A percentile compares a stretch with the other conserved stretches of the same genome.
Conservation (phyloP, 2,113 vertebrate genomes). For the Potamarius usumacintae region DNA sequence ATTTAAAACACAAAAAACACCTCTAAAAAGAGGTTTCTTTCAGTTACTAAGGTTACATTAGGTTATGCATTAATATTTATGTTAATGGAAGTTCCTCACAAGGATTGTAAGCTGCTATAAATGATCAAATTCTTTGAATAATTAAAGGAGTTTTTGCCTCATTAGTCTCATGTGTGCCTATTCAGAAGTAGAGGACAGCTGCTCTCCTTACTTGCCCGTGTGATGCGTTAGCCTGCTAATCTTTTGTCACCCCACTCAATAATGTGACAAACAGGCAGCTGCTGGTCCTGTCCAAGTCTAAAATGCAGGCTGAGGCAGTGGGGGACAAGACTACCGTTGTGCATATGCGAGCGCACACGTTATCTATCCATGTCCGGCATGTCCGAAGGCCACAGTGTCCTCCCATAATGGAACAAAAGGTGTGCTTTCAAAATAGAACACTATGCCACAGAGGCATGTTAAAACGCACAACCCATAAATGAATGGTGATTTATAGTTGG, state of each 20-base stretch:
- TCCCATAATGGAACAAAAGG: slow-evolving; percentile 54
- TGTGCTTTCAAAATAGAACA: slow-evolving; percentile 66
- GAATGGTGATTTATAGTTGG: slow-evolving; percentile 51
- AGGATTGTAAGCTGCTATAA: neutral
- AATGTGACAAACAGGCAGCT: slow-evolving; percentile 69
- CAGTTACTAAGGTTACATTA: neutral
- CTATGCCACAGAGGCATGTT: slow-evolving; percentile 61
- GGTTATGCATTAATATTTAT: neutral
- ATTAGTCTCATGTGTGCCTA: neutral
- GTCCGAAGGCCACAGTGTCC: slow-evolving; percentile 61
- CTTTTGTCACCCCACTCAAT: slow-evolving; percentile 59
- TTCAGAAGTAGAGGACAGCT: slow-evolving; percentile 20
- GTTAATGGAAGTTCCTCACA: neutral
- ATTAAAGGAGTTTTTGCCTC: slow-evolving; percentile 5
- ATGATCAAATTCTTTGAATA: slow-evolving; percentile 44
- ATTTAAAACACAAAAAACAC: neutral
- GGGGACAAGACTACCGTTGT: neutral
- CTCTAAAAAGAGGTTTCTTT: neutral
- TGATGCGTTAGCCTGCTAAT: slow-evolving; percentile 62
- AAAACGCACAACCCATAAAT: slow-evolving; percentile 39
- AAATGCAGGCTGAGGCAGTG: neutral
- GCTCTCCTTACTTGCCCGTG: slow-evolving; percentile 25
- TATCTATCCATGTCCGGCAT: slow-evolving; percentile 55
- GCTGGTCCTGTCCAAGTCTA: slow-evolving; percentile 22
- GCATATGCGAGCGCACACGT: slow-evolving; percentile 35